Evolutionary conservation across 2,113 vertebrate species (phyloP).

Genomic region (Cairina moschata): DNA sequence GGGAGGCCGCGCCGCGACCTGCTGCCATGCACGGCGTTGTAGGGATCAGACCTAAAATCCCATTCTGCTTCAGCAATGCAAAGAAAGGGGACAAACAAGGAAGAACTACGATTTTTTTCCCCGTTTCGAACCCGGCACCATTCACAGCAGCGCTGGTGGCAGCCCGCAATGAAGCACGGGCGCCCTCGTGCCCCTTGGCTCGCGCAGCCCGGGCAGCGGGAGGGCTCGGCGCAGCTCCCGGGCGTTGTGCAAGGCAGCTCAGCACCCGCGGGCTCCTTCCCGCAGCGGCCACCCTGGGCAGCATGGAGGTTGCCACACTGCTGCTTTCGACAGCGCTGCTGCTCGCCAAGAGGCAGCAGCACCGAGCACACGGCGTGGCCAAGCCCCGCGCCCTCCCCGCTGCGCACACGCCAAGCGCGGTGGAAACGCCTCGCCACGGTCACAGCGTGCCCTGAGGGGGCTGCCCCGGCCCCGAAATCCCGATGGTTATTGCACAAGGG

Average conservation of each 20-base stretch:
- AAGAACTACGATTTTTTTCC: neutral
- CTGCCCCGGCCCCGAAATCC: neutral
- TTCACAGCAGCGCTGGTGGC: neutral
- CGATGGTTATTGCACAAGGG: neutral
- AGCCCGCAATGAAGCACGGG: neutral
- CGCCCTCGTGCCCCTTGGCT: neutral
- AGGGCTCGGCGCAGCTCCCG: neutral
- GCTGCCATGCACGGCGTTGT: neutral
- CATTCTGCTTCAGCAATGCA: slow-evolving; percentile 9
- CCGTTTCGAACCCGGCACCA: neutral
- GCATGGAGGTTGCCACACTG: neutral
- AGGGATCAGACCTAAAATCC: slow-evolving; percentile 21
- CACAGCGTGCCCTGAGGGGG: neutral
- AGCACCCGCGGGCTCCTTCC: slow-evolving; percentile 29
- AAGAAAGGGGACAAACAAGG: neutral
- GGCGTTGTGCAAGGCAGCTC: slow-evolving; percentile 40
- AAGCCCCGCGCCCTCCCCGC: neutral
- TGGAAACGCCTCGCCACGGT: neutral
- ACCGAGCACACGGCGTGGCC: neutral
- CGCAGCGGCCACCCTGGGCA: neutral
- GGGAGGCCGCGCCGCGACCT: neutral
- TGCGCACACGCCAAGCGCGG: accelerated
- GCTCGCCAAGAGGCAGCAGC: neutral
- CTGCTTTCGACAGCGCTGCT: slow-evolving; percentile 11
- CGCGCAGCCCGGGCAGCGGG: neutral